Base-by-base conservation (phyloP, 1,140 invertebrate genomes). In the Stegodyphus dumicola region DNA sequence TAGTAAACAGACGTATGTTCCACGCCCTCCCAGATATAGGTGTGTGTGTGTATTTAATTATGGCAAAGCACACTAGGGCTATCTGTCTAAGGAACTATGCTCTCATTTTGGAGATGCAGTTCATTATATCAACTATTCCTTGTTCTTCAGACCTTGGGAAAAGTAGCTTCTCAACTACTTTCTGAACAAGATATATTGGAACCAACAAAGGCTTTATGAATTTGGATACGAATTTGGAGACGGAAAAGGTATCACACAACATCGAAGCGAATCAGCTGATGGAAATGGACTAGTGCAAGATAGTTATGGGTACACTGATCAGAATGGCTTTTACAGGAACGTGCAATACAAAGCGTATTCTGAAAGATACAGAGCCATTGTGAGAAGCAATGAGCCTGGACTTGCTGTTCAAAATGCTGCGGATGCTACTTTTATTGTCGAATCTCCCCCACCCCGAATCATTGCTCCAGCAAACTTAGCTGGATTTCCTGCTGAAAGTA, bases 311-410 rank as follows among this genome's bases (percentile, higher is more conserved):
- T 88, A 89, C 15, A 70, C 87, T 9, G 78, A 89, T n/a, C 86
- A 88, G 6, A 79, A 88, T 79, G 89, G 89, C 0, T 56, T 84
- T 4, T 83, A 87, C 10, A 86, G 89, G 56, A 83, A 86, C 7
- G 89, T 89, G 10, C 89, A 89, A 13, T 90, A 90, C 84, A 86
- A 85, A 6, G 89, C 89, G 52, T 89, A 89, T 76, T 87, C 88
- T n/a, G 60, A 88, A 17, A 89, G 89, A 11, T 90, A 88, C 78
- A 77, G 87, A 71, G 89, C 89, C n/a, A 71, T 65, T 0, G 48
- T 86, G 5, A 18, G 33, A 18, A 86, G 71, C 53, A 86, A 86
- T 18, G 74, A 86, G 11, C 84, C 84, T 11, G 77, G 74, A 13
- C 17, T 67, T 6, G 13, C 15, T 48, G 64, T 33, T 51, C 66